Evolutionary conservation across 2,888 invertebrate genomes (phyloP).

Genomic region (Drosophila percnosoma): DNA sequence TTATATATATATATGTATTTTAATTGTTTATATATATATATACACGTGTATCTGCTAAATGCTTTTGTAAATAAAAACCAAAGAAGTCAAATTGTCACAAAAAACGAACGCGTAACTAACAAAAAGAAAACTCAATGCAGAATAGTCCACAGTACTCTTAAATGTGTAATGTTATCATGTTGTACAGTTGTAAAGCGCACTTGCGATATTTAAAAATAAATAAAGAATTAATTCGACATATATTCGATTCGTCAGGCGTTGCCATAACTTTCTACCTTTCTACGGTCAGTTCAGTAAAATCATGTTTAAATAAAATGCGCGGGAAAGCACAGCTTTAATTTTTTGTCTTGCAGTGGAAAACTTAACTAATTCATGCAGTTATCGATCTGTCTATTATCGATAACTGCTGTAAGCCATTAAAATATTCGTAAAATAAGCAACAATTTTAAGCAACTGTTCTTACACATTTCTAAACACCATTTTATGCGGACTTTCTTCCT

Average conservation of each 20-base stretch:
- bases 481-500: neutral
- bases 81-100: slow-evolving; percentile 79
- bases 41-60: slow-evolving; percentile 47
- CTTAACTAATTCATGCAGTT: neutral
- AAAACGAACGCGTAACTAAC: slow-evolving; percentile 53
- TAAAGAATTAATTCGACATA: slow-evolving; percentile 43
- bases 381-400: neutral
- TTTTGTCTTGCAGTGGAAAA: neutral
- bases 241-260: neutral
- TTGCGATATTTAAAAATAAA: slow-evolving; percentile 49
- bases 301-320: neutral
- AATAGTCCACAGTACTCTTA: slow-evolving; percentile 53
- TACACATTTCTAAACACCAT: neutral
- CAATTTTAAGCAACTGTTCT: neutral
- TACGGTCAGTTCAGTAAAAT: neutral
- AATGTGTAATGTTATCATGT: slow-evolving; percentile 51
- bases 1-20: slow-evolving; percentile 23
- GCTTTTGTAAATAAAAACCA: slow-evolving; percentile 81
- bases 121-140: slow-evolving; percentile 39
- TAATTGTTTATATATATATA: slow-evolving; percentile 14
- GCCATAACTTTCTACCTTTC: neutral
- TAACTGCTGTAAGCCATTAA: neutral
- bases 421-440: neutral
- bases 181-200: slow-evolving; percentile 66
- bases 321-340: slow-evolving; percentile 4